Conservation (phyloP, 64 coral and sea anemone species). For the Pocillopora verrucosa region DNA sequence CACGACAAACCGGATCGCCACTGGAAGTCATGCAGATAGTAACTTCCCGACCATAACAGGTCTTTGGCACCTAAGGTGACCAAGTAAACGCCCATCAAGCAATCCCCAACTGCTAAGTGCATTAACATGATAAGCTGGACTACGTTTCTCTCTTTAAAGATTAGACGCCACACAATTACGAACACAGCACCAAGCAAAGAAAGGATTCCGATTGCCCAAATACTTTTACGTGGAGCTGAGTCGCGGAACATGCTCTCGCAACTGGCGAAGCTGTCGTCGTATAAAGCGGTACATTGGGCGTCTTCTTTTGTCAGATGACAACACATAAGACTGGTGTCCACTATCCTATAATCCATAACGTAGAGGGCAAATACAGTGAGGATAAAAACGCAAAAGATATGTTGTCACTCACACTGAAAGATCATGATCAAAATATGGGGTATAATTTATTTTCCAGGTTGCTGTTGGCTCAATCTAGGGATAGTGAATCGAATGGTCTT, state of each 20-base stretch:
- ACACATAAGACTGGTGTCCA: background rate
- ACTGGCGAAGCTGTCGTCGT: conserved; percentile 5
- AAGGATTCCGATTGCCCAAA: conserved; percentile 24
- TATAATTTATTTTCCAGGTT: too few species aligned
- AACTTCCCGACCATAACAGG: conserved; percentile 20
- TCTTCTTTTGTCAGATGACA: background rate
- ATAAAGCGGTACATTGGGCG: background rate
- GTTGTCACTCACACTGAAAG: too few species aligned
- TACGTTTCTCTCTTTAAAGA: background rate
- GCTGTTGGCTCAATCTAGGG: too few species aligned
- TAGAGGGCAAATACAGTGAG: background rate
- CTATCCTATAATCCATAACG: background rate
- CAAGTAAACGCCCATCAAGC: conserved; percentile 45
- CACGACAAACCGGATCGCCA: conserved; percentile 25
- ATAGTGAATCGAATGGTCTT: too few species aligned
- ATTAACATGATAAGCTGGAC: conserved; percentile 27
- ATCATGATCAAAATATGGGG: too few species aligned
- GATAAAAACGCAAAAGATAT: too few species aligned
- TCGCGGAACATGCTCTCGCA: conserved; percentile 21
- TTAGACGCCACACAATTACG: conserved; percentile 2
- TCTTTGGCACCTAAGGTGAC: conserved; percentile 1
- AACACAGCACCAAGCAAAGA: conserved; percentile 4
- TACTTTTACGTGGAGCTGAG: background rate
- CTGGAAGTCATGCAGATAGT: conserved; percentile 36
- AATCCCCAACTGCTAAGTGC: conserved; percentile 31